Conservation (phyloP, 2,888 invertebrate genomes). For the Acleris literana region DNA sequence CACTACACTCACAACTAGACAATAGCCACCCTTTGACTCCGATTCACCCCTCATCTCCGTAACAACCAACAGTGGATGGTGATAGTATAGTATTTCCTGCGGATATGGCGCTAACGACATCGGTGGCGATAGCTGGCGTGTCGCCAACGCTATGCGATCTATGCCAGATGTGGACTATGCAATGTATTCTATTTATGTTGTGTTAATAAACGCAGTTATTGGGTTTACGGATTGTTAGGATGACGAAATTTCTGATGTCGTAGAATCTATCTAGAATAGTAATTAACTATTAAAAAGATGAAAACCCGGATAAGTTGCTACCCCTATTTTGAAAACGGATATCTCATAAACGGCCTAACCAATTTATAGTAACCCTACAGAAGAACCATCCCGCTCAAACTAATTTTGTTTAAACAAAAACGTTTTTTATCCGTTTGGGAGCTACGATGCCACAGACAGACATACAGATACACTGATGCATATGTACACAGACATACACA, state of each 20-base stretch:
- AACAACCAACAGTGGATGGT: constrained; percentile 9
- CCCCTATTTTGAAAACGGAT: too few relatives aligned
- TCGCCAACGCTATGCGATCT: constrained; percentile 26
- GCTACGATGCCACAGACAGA: too few relatives aligned
- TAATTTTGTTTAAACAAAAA: too few relatives aligned
- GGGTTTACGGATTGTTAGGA: not conserved
- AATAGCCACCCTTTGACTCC: constrained; percentile 13
- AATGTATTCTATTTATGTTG: constrained; percentile 6
- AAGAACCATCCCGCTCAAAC: too few relatives aligned
- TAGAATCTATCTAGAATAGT: too few relatives aligned
- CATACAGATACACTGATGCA: too few relatives aligned
- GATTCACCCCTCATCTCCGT: constrained; percentile 11
- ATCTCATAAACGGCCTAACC: too few relatives aligned
- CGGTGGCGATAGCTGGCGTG: constrained; percentile 25
- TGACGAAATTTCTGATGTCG: not conserved
- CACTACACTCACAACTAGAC: not conserved
- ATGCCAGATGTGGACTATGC: constrained; percentile 23
- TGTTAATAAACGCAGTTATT: not conserved
- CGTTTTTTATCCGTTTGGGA: too few relatives aligned
- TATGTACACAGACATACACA: too few relatives aligned
- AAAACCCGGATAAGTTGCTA: too few relatives aligned
- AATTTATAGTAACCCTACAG: too few relatives aligned
- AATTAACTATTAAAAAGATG: too few relatives aligned
- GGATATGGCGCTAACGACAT: constrained; percentile 33
- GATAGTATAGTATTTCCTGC: constrained; percentile 35